Percentiles rank a stretch among this genome's conserved stretches.
phyloP scores from a whole-genome alignment of 37 sponge, comb jelly and placozoan species.

The Halisarca cf. caerulea region DNA sequence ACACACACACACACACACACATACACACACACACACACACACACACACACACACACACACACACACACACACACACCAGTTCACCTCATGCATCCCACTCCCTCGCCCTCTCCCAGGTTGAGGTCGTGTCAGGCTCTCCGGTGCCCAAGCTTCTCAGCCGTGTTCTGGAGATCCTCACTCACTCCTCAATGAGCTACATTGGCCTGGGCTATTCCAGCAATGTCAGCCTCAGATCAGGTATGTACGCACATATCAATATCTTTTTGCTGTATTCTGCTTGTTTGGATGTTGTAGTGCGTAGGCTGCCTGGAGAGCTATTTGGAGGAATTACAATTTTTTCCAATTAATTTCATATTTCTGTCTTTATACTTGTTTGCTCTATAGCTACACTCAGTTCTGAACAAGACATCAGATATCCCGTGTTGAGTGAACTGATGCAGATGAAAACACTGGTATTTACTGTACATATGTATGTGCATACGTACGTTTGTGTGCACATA shows the following conservation, averaged over 20 bases:
- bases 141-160: constrained; percentile 76
- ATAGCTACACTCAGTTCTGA: constrained; percentile 67
- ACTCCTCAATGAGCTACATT: constrained; percentile 74
- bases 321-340: too few species aligned
- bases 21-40: neutral
- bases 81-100: neutral
- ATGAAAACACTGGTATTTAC: constrained; percentile 66
- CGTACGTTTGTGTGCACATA: too few species aligned
- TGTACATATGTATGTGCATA: too few species aligned
- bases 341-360: too few species aligned
- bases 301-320: too few species aligned
- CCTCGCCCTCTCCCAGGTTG: constrained; percentile 34
- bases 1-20: neutral
- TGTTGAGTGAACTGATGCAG: constrained; percentile 71
- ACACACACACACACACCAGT: neutral
- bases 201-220: constrained; percentile 75
- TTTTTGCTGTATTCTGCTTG: too few species aligned
- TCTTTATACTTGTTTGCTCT: neutral
- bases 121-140: constrained; percentile 66
- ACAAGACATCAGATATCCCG: constrained; percentile 51
- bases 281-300: too few species aligned
- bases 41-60: neutral
- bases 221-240: constrained; percentile 61
- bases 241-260: too few species aligned
- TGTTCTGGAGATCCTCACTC: constrained; percentile 75